Conservation (phyloP, 2,888 invertebrate genomes). For the Lomographa bimaculata region DNA sequence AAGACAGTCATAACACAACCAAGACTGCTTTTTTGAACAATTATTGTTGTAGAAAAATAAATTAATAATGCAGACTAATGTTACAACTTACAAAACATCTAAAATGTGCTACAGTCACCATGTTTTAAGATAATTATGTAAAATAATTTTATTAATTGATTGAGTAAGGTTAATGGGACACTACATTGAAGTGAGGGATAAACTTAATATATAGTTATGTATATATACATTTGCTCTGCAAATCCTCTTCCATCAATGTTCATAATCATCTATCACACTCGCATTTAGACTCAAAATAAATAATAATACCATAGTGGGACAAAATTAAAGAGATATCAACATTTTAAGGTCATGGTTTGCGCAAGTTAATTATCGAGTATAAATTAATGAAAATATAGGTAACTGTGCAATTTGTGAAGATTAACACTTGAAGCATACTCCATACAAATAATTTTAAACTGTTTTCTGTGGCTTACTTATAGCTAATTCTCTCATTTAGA, state of each 20-base stretch:
- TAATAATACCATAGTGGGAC: neutral
- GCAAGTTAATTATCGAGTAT: no score
- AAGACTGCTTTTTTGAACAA: no score
- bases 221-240: constrained; percentile 8
- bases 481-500: no score
- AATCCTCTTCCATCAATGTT: constrained; percentile 7
- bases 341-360: constrained; percentile 12
- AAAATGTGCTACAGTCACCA: constrained; percentile 2
- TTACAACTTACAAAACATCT: constrained; percentile 3
- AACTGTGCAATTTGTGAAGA: no score
- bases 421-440: no score
- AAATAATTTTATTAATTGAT: constrained; percentile 1
- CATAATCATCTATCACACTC: constrained; percentile 6
- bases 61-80: no score
- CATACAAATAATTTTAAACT: no score
- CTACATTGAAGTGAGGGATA: constrained; percentile 1
- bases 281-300: neutral
- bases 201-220: constrained; percentile 1
- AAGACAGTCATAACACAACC: no score
- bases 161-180: constrained; percentile 1
- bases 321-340: constrained; percentile 24
- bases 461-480: no score
- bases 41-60: no score
- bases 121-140: constrained; percentile 1
- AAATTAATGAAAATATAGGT: no score